Percentiles rank a stretch among this genome's conserved stretches.
Evolutionary conservation across 2,113 vertebrate genomes (phyloP).

Genomic region (Ivindomyrus marchei): DNA sequence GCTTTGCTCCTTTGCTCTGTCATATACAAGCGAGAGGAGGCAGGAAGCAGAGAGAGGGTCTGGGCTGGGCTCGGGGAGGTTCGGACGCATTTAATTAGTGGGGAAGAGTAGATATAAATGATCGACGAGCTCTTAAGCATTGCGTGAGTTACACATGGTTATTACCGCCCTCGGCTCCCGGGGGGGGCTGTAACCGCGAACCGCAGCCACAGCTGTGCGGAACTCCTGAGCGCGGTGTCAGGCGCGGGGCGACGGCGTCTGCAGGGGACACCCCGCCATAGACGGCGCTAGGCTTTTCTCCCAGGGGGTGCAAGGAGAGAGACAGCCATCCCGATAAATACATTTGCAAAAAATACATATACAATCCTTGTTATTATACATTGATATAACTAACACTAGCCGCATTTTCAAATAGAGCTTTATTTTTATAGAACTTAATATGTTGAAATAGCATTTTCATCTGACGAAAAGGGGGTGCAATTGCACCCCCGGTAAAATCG

Average conservation of each 20-base stretch:
- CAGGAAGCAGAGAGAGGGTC: neutral
- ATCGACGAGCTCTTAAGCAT: neutral
- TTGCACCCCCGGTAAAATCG: neutral
- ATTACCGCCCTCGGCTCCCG: neutral
- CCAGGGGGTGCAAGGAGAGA: neutral
- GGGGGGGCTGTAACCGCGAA: neutral
- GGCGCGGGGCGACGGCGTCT: neutral
- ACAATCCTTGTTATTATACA: neutral
- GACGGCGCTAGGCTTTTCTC: neutral
- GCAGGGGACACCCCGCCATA: neutral
- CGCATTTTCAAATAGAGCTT: neutral
- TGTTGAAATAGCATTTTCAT: neutral
- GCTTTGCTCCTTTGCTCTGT: neutral
- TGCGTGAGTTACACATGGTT: neutral
- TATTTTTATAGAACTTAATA: neutral
- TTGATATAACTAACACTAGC: neutral
- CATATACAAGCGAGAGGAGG: neutral
- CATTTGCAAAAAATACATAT: neutral
- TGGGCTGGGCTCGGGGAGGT: neutral
- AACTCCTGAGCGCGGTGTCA: neutral
- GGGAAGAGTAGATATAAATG: slow-evolving; percentile 1
- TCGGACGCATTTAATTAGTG: neutral
- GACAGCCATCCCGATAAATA: neutral
- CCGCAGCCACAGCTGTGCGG: neutral
- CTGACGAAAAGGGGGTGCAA: neutral